phyloP scores from a whole-genome alignment of 2,113 vertebrate species.

The Elaphurus davidianus region DNA sequence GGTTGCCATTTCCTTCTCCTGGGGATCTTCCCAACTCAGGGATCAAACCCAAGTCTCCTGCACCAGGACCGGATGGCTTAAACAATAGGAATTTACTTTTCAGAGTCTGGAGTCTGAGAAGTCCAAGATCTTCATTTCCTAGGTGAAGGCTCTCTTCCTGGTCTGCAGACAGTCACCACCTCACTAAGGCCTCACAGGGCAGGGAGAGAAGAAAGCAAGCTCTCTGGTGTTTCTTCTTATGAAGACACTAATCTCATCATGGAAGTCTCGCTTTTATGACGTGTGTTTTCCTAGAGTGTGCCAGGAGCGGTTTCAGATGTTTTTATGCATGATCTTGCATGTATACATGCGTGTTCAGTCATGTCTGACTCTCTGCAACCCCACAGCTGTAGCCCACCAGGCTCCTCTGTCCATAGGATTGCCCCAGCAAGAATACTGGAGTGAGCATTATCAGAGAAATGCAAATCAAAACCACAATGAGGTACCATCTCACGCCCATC shows the following conservation, averaged over 20 bases:
- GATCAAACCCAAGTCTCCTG: background rate
- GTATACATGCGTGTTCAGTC: background rate
- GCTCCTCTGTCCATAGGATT: background rate
- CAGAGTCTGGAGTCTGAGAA: background rate
- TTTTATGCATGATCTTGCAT: background rate
- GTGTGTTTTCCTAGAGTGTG: background rate
- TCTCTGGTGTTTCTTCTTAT: background rate
- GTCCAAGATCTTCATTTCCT: background rate
- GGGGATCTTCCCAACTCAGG: background rate
- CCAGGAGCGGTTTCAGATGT: background rate
- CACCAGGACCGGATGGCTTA: background rate
- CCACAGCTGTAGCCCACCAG: background rate
- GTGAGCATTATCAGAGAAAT: background rate
- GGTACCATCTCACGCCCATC: background rate
- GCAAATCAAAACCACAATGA: background rate
- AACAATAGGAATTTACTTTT: constrained; percentile 13
- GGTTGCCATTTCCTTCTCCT: background rate
- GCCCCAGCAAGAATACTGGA: background rate
- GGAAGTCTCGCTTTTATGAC: background rate
- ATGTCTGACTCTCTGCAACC: background rate
- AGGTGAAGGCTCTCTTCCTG: background rate
- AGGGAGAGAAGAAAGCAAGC: background rate
- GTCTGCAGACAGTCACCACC: background rate
- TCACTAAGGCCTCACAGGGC: background rate
- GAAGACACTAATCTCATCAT: background rate